phyloP scores from a whole-genome alignment of 2,797 vertebrate genomes.

The Oceanodroma leucorhoa region DNA sequence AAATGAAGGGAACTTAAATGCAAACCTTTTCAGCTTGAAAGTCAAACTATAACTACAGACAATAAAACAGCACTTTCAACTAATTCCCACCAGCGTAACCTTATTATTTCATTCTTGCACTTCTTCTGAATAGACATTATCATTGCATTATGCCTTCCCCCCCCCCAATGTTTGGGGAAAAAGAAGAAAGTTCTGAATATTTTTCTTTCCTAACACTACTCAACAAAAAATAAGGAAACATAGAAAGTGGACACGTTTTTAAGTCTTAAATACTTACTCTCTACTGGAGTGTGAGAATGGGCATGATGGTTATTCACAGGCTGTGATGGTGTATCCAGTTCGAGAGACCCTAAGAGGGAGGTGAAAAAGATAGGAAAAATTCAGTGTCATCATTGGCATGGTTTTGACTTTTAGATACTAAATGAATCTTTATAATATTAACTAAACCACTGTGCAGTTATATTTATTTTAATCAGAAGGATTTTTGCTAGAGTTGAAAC shows the following conservation, averaged over 20 bases:
- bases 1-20: conserved; percentile 20
- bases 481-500: neutral
- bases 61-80: neutral
- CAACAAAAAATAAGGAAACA: neutral
- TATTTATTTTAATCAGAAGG: neutral
- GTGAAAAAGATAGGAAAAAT: neutral
- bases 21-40: neutral
- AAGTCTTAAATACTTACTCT: conserved; percentile 83
- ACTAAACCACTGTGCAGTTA: neutral
- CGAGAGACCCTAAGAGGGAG: conserved; percentile 85
- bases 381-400: neutral
- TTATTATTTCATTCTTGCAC: neutral
- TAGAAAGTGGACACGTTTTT: neutral
- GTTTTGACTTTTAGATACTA: neutral
- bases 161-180: neutral
- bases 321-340: conserved; percentile 96
- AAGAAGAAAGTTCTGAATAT: neutral
- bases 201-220: neutral
- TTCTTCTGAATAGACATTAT: neutral
- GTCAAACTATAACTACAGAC: neutral
- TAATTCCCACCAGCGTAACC: neutral
- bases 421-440: neutral
- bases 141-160: neutral
- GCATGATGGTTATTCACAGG: conserved; percentile 97
- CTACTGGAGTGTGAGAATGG: conserved; percentile 91